phyloP scores from a whole-genome alignment of 2,888 invertebrate genomes.

The Dendrolimus houi region DNA sequence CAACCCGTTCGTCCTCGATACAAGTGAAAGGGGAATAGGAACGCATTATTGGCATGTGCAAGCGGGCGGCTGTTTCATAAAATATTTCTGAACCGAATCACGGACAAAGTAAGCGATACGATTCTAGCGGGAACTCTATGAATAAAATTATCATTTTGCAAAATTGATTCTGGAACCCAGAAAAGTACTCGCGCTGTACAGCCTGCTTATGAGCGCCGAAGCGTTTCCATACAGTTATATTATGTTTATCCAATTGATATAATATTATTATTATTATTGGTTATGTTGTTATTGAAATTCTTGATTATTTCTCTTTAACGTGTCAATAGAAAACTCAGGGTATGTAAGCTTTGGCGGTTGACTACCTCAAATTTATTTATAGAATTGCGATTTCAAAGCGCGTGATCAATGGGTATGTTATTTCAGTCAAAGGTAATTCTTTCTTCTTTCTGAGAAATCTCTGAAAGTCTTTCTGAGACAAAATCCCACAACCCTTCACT shows the following conservation, averaged over 20 bases:
- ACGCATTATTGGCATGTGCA: constrained; percentile 31
- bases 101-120: constrained; percentile 71
- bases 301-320: no score
- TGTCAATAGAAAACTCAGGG: no score
- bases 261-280: no score
- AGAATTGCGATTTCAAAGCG: no score
- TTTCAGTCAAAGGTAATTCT: no score
- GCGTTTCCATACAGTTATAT: constrained; percentile 26
- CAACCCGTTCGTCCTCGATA: not conserved
- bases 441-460: no score
- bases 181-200: constrained; percentile 57
- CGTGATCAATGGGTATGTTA: no score
- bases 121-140: constrained; percentile 71
- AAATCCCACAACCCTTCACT: no score
- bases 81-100: constrained; percentile 67
- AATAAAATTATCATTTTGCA: constrained; percentile 74
- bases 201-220: constrained; percentile 48
- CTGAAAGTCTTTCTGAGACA: no score
- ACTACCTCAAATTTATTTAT: no score
- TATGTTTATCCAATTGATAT: constrained; percentile 10
- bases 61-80: constrained; percentile 46
- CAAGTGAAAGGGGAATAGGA: constrained; percentile 5
- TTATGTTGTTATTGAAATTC: no score
- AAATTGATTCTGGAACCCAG: constrained; percentile 69
- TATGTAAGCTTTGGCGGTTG: no score